A percentile compares a stretch with the other conserved stretches of the same genome.
Evolutionary conservation across 1,140 invertebrate species (phyloP).

Genomic region (Tachypleus tridentatus): DNA sequence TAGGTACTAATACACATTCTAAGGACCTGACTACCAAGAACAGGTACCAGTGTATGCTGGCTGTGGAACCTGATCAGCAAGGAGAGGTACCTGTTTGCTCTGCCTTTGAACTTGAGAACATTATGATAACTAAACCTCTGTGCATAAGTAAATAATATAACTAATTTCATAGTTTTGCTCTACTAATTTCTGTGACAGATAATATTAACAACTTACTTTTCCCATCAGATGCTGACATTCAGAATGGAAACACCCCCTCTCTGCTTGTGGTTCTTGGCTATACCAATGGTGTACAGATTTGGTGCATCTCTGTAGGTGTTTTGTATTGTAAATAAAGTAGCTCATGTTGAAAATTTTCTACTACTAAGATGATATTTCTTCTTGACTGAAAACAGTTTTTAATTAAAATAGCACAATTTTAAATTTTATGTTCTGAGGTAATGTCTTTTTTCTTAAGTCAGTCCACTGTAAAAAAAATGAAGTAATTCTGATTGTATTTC

Average conservation of each 20-base stretch:
- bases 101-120: background rate
- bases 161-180: background rate
- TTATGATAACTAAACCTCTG: background rate
- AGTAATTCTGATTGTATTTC: no score
- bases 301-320: conserved; percentile 41
- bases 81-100: conserved; percentile 2
- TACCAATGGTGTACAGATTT: conserved; percentile 56
- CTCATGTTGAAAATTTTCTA: no score
- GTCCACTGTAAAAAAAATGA: no score
- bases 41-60: no score
- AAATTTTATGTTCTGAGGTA: no score
- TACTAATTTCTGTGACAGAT: background rate
- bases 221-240: conserved; percentile 46
- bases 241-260: conserved; percentile 55
- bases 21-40: no score
- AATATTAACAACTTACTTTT: conserved; percentile 40
- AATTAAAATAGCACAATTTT: no score
- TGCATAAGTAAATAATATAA: background rate
- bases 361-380: no score
- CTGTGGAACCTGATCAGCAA: background rate
- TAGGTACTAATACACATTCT: no score
- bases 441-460: no score
- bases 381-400: no score
- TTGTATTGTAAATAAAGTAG: background rate
- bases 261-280: conserved; percentile 77